A percentile compares a stretch with the other conserved stretches of the same genome.
phyloP scores from a whole-genome alignment of 2,888 invertebrate species.

The Elysia crispata region DNA sequence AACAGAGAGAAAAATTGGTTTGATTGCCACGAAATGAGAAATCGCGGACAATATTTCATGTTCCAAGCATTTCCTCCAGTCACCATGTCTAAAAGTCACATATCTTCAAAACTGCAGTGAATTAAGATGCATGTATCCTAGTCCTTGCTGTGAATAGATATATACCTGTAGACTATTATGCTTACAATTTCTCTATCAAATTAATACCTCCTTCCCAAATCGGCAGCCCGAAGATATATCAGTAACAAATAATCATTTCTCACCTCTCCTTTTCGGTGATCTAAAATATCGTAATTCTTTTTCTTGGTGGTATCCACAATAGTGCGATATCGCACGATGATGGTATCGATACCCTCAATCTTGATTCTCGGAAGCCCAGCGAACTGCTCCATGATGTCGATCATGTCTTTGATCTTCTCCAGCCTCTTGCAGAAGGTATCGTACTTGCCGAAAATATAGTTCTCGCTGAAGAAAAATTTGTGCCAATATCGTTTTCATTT shows the following conservation, averaged over 20 bases:
- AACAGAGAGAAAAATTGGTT: no score
- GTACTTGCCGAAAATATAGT: conserved; percentile 97
- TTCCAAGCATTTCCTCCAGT: no score
- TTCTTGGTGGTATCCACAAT: conserved; percentile 89
- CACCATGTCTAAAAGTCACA: no score
- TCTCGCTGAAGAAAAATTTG: conserved; percentile 83
- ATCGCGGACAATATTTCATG: no score
- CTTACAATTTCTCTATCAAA: no score
- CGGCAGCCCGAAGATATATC: no score
- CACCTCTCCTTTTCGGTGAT: conserved; percentile 89
- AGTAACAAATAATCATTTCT: conserved; percentile 6
- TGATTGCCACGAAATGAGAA: no score
- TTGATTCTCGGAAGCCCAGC: conserved; percentile 86
- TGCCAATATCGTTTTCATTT: not conserved
- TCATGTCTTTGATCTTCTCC: conserved; percentile 91
- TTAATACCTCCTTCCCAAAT: no score
- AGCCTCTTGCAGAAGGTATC: conserved; percentile 94
- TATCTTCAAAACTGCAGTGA: no score
- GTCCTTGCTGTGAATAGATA: no score
- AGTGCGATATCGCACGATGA: conserved; percentile 89
- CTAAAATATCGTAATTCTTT: conserved; percentile 93
- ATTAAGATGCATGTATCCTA: no score
- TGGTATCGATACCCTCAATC: conserved; percentile 78
- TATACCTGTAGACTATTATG: no score
- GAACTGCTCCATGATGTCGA: conserved; percentile 92